Percentiles rank a stretch among this genome's conserved stretches.
Conservation (phyloP, 2,888 invertebrate species). For the Blera fallax region DNA sequence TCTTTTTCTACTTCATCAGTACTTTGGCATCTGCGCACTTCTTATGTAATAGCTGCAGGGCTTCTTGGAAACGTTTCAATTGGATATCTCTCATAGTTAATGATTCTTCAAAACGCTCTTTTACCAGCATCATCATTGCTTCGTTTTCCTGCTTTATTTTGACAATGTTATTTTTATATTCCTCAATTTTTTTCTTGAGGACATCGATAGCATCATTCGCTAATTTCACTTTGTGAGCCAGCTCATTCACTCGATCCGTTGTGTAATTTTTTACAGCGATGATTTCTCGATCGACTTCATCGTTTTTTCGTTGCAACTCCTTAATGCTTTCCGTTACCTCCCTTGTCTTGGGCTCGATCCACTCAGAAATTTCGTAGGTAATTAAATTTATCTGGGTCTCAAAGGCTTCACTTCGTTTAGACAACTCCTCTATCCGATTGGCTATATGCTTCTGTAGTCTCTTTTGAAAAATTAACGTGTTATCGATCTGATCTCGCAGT, state of each 20-base stretch:
- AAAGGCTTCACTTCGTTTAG: neutral
- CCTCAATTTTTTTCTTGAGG: neutral
- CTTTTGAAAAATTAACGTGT: slow-evolving; percentile 11
- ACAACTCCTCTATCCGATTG: slow-evolving; percentile 11
- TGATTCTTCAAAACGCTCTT: slow-evolving; percentile 36
- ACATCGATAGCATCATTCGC: neutral
- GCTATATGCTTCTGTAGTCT: slow-evolving; percentile 29
- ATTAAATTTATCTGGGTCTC: slow-evolving; percentile 44
- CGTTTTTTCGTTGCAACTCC: slow-evolving; percentile 16
- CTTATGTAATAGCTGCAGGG: neutral
- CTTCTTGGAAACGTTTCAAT: slow-evolving; percentile 36
- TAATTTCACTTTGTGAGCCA: neutral
- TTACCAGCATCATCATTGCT: slow-evolving; percentile 32
- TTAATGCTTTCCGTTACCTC: slow-evolving; percentile 13
- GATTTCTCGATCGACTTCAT: slow-evolving; percentile 35
- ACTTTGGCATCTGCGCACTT: slow-evolving; percentile 21
- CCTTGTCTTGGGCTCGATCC: slow-evolving; percentile 47
- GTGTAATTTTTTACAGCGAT: slow-evolving; percentile 25
- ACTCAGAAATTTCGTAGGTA: slow-evolving; percentile 42
- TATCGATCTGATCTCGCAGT: slow-evolving; percentile 19
- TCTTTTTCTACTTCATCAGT: neutral
- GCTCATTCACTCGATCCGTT: slow-evolving; percentile 22
- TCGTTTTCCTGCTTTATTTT: slow-evolving; percentile 24
- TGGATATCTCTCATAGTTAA: neutral
- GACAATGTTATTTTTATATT: neutral